Evolutionary conservation across 2,888 invertebrate genomes (phyloP).

Genomic region (Panopea generosa): DNA sequence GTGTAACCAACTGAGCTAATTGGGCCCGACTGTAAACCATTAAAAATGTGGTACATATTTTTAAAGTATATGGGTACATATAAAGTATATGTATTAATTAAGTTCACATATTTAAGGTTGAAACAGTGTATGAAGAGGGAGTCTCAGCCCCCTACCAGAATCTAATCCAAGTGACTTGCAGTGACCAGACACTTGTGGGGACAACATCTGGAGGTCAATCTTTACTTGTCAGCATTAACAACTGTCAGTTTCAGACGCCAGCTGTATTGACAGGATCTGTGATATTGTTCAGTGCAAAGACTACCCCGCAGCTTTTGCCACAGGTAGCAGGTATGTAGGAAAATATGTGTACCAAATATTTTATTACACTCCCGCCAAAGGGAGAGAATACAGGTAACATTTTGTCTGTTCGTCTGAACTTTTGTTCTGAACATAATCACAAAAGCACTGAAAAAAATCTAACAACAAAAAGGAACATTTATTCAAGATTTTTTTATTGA

Average conservation of each 20-base stretch:
- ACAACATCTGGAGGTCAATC: constrained; percentile 70
- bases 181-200: constrained; percentile 64
- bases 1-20: no score
- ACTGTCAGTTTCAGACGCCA: constrained; percentile 65
- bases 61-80: no score
- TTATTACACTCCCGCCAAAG: not conserved
- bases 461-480: no score
- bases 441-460: no score
- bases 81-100: no score
- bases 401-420: no score
- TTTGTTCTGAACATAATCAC: no score
- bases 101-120: constrained; percentile 43
- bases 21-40: no score
- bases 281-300: constrained; percentile 67
- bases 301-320: constrained; percentile 62
- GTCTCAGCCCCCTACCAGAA: constrained; percentile 39
- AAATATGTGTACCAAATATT: not conserved
- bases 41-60: no score
- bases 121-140: constrained; percentile 50
- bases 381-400: no score
- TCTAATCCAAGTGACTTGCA: constrained; percentile 61
- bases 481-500: no score
- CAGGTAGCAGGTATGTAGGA: constrained; percentile 68
- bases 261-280: constrained; percentile 65
- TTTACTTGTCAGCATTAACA: constrained; percentile 69